phyloP scores from a whole-genome alignment of 2,888 invertebrate species.

The Lasioglossum marginatum region DNA sequence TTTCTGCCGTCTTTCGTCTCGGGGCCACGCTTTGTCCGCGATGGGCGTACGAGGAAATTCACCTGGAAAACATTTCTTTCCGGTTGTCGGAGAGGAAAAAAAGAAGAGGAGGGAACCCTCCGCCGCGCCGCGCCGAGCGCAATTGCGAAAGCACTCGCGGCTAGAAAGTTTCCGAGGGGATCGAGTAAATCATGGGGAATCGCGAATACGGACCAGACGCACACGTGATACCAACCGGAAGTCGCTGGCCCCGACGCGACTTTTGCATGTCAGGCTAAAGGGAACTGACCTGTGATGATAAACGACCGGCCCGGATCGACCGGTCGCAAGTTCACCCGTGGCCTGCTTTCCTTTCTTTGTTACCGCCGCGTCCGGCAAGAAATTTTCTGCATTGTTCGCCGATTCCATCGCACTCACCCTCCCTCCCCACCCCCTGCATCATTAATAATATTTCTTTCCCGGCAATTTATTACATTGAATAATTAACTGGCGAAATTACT shows the following conservation, averaged over 20 bases:
- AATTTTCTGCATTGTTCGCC: constrained; percentile 50
- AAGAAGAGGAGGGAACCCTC: neutral
- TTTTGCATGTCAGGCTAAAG: constrained; percentile 42
- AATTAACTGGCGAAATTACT: constrained; percentile 19
- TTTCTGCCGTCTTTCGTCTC: constrained; percentile 38
- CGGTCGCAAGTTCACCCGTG: constrained; percentile 49
- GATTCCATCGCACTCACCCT: constrained; percentile 3
- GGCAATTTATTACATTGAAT: constrained; percentile 36
- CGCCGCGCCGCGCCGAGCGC: constrained; percentile 10
- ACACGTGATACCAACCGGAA: constrained; percentile 42
- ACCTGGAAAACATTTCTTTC: constrained; percentile 73
- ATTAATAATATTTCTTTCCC: constrained; percentile 38
- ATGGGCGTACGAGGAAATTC: constrained; percentile 56
- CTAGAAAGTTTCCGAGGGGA: constrained; percentile 61
- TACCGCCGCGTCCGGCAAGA: constrained; percentile 38
- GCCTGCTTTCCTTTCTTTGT: constrained; percentile 25
- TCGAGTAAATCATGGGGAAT: constrained; percentile 70
- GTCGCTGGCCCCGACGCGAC: constrained; percentile 16
- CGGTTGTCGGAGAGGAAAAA: constrained; percentile 54
- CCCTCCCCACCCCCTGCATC: neutral
- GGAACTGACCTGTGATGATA: constrained; percentile 68
- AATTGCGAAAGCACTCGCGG: constrained; percentile 31
- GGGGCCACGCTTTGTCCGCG: constrained; percentile 8
- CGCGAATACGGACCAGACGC: constrained; percentile 15
- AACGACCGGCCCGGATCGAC: constrained; percentile 59